phyloP scores from a whole-genome alignment of 2,888 invertebrate genomes.

The Microplitis deprimator region DNA sequence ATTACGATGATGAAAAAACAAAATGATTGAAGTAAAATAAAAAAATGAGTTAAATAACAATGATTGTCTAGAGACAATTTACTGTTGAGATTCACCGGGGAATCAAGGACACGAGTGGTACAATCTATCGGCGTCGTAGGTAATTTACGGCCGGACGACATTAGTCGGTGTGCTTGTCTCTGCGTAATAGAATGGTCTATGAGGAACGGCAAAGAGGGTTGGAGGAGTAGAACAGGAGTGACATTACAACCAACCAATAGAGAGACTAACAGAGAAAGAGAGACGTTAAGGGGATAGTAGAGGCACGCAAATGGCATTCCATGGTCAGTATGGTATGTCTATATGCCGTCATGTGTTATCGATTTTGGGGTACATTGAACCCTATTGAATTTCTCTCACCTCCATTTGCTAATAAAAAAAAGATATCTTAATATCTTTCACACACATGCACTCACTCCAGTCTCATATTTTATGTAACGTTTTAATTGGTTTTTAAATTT shows the following conservation, averaged over 20 bases:
- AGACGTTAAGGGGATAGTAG: constrained; percentile 43
- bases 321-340: constrained; percentile 68
- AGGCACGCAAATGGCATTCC: constrained; percentile 67
- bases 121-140: constrained; percentile 59
- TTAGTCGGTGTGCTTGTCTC: constrained; percentile 64
- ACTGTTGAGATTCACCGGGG: constrained; percentile 32
- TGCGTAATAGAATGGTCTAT: constrained; percentile 59
- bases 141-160: constrained; percentile 66
- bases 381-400: constrained; percentile 25
- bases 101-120: constrained; percentile 34
- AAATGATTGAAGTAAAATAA: not conserved
- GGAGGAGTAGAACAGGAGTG: constrained; percentile 28
- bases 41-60: constrained; percentile 9
- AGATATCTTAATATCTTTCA: not conserved
- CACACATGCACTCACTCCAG: not conserved
- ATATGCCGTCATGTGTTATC: constrained; percentile 67
- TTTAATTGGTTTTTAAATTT: constrained; percentile 10
- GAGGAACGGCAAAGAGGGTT: constrained; percentile 41
- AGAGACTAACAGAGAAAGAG: constrained; percentile 42
- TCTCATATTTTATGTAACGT: not conserved
- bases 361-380: constrained; percentile 58
- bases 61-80: constrained; percentile 1
- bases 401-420: not conserved
- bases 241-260: constrained; percentile 22
- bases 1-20: not conserved